Evolutionary conservation across 2,113 vertebrate species (phyloP), one percentile per base, ranked within the genome.

Genomic region (Hippocampus zosterae): DNA sequence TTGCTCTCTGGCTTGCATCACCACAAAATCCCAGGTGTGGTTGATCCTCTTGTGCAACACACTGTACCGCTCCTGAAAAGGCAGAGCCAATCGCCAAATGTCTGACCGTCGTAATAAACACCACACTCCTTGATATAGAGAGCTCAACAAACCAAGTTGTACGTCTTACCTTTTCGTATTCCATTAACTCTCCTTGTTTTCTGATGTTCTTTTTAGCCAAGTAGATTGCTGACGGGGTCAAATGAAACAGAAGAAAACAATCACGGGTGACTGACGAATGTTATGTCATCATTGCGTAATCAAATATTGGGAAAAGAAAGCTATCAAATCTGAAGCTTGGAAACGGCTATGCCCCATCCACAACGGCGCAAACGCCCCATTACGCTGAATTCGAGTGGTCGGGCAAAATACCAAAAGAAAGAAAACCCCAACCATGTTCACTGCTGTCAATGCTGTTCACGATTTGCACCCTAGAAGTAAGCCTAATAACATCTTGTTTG

Each of bases 1-100:
- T 84, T 99, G 97, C 77, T 99, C 96, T 75, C 94, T 91, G 0
- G 97, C 97, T 85, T 98, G 96, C 94, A 94, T 97, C 87, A 97
- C 93, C 70, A 98, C 95, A 61, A 98, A 95, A 87, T 98, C 96
- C 96, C 97, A 99, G 0, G 90, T 92, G 85, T 98, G 95, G 85
- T 92, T 95, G 81, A 98, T 96, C 73, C 91, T 91, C 89, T 95
- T 94, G 90, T 96, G 94, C 82, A 98, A 85, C 73, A 91, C 80
- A 80, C 93, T 94, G 82, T 96, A 97, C 74, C 90, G 92, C 63
- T 95, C 94, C 97, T 98, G 76, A 71, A 42, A 65, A 55, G 56
- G 1, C 25, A 5, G 12, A 11, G 3, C 6, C 1, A 19, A 52
- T 33, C 11, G 19, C 16, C 19, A 40, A 68, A 40, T 21, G 12